Evolutionary conservation across 2,797 vertebrate genomes (phyloP).

Genomic region (Chelidonichthys spinosus): DNA sequence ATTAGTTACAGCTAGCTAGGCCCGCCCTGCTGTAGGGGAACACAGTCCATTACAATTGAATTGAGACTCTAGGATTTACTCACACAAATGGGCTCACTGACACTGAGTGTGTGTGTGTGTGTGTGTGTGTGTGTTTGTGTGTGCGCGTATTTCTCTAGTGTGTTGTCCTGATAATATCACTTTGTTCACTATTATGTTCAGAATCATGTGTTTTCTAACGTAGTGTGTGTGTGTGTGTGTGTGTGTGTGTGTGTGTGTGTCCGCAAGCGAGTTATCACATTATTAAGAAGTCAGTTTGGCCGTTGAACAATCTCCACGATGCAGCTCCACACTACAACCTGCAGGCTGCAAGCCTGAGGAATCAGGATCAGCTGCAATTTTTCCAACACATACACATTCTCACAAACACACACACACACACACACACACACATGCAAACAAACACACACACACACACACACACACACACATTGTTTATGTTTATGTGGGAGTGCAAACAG

Average conservation of each 20-base stretch:
- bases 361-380: conserved; percentile 47
- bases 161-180: background rate
- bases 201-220: background rate
- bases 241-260: background rate
- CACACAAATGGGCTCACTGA: conserved; percentile 40
- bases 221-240: background rate
- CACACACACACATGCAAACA: conserved; percentile 10
- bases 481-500: conserved; percentile 43
- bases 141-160: background rate
- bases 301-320: conserved; percentile 27
- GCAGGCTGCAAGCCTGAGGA: conserved; percentile 30
- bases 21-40: conserved; percentile 35
- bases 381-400: conserved; percentile 11
- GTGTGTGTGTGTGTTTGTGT: background rate
- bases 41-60: conserved; percentile 30
- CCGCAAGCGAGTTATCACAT: conserved; percentile 11
- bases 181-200: background rate
- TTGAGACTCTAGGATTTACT: conserved; percentile 36
- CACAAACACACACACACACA: conserved; percentile 23
- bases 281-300: conserved; percentile 43
- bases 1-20: conserved; percentile 48
- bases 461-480: conserved; percentile 55
- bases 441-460: background rate
- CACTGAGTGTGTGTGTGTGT: conserved; percentile 5
- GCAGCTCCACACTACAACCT: conserved; percentile 40